Evolutionary conservation across 2,113 vertebrate species (phyloP).

Genomic region (Panthera leo): DNA sequence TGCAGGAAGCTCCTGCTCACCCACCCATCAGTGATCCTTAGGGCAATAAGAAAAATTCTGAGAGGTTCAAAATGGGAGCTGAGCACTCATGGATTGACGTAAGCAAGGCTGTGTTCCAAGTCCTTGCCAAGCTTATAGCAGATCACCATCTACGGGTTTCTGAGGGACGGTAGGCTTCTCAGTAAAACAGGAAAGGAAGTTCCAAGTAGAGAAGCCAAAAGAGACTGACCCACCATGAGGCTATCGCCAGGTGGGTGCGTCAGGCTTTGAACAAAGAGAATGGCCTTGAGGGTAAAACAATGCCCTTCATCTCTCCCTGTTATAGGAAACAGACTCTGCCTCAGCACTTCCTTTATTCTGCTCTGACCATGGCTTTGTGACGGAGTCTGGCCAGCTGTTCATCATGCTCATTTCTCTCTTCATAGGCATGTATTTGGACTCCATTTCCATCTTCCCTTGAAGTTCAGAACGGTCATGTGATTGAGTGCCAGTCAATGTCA

Average conservation of each 20-base stretch:
- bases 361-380: neutral
- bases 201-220: neutral
- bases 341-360: neutral
- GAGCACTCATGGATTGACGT: fast-evolving
- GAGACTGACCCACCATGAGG: neutral
- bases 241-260: neutral
- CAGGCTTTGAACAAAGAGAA: neutral
- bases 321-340: neutral
- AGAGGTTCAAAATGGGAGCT: neutral
- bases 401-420: neutral
- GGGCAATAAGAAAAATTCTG: neutral
- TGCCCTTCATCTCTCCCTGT: neutral
- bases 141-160: neutral
- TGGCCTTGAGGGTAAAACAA: neutral
- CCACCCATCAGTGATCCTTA: neutral
- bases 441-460: neutral
- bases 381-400: neutral
- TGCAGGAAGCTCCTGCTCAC: neutral
- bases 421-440: neutral
- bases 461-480: neutral
- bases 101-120: neutral
- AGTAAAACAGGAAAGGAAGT: constrained; percentile 34
- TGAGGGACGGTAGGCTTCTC: constrained; percentile 15
- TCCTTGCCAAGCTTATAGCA: neutral
- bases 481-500: neutral